Evolutionary conservation across 2,113 vertebrate species (phyloP), one percentile per base, ranked within the genome.

Genomic region (Carassius auratus): DNA sequence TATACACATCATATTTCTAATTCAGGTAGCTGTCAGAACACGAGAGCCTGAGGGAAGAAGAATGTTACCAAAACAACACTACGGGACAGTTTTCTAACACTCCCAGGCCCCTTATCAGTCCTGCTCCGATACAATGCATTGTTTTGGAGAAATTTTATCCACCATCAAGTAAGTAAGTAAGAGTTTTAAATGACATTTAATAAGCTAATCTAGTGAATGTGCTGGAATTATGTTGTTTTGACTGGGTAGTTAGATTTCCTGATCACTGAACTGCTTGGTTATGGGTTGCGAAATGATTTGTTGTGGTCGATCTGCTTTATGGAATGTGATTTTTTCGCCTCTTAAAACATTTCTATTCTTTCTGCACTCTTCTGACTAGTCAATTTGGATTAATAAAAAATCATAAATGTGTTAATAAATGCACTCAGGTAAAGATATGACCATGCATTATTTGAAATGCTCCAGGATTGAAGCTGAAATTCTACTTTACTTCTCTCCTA

Each of bases 381-480:
- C 57, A 42, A 80, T 62, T 62, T 13, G 26, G 5, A 80, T 80
- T 1, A 45, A 80, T 80, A 62, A 80, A 26, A 42, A 64, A 62
- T 64, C 21, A 42, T 79, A 23, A 61, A 62, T 23, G 3, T 61
- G 76, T 61, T 33, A 80, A 62, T 42, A 62, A 14, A 80, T 62
- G 52, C 17, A 79, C 7, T 77, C 26, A 12, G 26, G 17, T 59
- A 30, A 59, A 57, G 17, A 78, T n/a, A 52, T 19, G 17, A 23
- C 33, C 33, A 7, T 79, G 77, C 55, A 61, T 42, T 62, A 38
- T 62, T 23, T 45, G 17, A 57, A 30, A 52, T 19, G 50, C 15
- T 55, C 26, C 26, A 52, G 38, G 23, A 52, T 1, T 76, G 13
- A 50, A 26, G 30, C 3, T 26, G 23, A 30, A 30, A 42, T 71